Conservation (phyloP, 2,888 invertebrate species). For the Terebella lapidaria region DNA sequence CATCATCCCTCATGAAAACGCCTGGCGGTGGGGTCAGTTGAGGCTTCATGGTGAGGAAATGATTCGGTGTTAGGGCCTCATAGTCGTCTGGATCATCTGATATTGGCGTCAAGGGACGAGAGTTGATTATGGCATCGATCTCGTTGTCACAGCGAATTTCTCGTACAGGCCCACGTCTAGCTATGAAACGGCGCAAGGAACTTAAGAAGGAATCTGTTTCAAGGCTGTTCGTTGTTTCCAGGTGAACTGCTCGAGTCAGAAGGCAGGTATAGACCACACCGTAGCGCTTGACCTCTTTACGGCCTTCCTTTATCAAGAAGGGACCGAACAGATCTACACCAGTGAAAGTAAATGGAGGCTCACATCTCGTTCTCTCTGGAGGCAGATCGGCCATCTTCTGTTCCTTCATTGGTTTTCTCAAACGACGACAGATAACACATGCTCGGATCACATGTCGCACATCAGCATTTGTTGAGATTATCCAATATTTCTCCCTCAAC, state of each 20-base stretch:
- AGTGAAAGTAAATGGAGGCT: constrained; percentile 10
- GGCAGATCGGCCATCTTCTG: constrained; percentile 23
- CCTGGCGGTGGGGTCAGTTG: constrained; percentile 22
- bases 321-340: constrained; percentile 12
- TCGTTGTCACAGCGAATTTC: constrained; percentile 5
- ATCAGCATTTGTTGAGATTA: neutral
- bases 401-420: neutral
- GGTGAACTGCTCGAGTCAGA: constrained; percentile 27
- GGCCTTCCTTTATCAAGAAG: constrained; percentile 3
- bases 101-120: constrained; percentile 11
- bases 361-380: constrained; percentile 1
- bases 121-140: constrained; percentile 21
- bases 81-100: constrained; percentile 10
- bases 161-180: constrained; percentile 7
- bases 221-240: constrained; percentile 20
- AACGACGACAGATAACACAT: constrained; percentile 6
- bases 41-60: constrained; percentile 20
- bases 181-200: neutral
- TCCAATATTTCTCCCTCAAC: constrained; percentile 5
- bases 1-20: constrained; percentile 15
- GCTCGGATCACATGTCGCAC: neutral
- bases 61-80: constrained; percentile 14
- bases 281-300: constrained; percentile 7
- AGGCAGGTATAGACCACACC: constrained; percentile 7
- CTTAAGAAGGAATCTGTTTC: constrained; percentile 8